A percentile compares a stretch with the other conserved stretches of the same genome.
These are phyloP conservation scores for Saccostrea cuccullata DNA, from an alignment of 1,140 invertebrate genomes.

Conservation along the genomic window DNA sequence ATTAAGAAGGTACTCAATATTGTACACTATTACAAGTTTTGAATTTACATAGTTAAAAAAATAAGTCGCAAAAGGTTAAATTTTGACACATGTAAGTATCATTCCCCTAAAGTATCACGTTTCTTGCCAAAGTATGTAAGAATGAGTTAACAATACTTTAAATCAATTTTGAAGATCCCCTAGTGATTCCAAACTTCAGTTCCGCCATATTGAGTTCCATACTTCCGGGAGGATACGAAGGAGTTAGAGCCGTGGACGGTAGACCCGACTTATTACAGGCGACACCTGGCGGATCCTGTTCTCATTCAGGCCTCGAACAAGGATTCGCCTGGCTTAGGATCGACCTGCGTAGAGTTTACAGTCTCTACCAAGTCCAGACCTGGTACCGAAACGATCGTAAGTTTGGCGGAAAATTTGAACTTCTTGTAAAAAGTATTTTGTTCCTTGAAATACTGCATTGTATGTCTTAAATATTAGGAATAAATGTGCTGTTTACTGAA, in stretches of 20 bases:
- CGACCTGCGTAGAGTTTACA: background rate
- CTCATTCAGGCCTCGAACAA: background rate
- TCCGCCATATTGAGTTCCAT: background rate
- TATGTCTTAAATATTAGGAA: too few relatives aligned
- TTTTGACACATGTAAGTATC: too few relatives aligned
- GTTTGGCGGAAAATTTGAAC: background rate
- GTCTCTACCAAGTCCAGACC: background rate
- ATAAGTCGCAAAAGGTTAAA: too few relatives aligned
- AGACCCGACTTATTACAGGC: background rate
- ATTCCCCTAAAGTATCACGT: too few relatives aligned
- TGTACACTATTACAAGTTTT: too few relatives aligned
- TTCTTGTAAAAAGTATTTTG: too few relatives aligned
- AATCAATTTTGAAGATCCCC: background rate
- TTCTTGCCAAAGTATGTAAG: too few relatives aligned
- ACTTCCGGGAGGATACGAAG: background rate
- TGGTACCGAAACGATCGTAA: conserved; percentile 4
- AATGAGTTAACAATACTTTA: too few relatives aligned
- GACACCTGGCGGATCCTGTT: background rate
- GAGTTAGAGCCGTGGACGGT: background rate
- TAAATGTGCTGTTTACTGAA: too few relatives aligned
- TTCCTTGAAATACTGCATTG: too few relatives aligned
- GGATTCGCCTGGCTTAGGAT: background rate
- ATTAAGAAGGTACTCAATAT: too few relatives aligned
- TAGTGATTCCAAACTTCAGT: conserved; percentile 1
- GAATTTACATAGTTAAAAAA: too few relatives aligned